phyloP scores from a whole-genome alignment of 1,140 invertebrate species.

The Camponotus pennsylvanicus region DNA sequence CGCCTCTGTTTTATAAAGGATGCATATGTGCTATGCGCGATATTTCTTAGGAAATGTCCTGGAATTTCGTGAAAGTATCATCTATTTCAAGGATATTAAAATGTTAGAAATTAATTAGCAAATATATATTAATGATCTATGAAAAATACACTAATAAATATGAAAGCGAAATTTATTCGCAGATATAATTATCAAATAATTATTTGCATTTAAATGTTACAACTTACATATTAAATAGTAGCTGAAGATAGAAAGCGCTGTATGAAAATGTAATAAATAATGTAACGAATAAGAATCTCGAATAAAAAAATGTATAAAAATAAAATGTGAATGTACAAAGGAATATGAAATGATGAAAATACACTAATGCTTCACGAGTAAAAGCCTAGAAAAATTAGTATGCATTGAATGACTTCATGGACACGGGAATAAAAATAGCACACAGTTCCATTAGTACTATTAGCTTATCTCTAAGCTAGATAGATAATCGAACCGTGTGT shows the following conservation, averaged over 20 bases:
- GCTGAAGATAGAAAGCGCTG: not conserved
- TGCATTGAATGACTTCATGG: conserved; percentile 18
- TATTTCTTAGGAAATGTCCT: not conserved
- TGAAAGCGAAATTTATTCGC: not conserved
- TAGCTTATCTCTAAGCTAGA: conserved; percentile 64
- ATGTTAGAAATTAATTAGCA: not conserved
- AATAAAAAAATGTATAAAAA: conserved; percentile 2
- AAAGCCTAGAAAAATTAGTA: conserved; percentile 6
- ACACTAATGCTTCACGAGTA: not conserved
- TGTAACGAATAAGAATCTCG: not conserved
- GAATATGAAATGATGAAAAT: not conserved
- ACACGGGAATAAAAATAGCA: not conserved
- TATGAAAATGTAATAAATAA: not conserved
- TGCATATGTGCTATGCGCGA: not conserved
- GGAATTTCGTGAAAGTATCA: not conserved
- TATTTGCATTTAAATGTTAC: not conserved
- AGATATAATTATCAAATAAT: not conserved
- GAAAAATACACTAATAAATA: not conserved
- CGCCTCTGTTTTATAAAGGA: not conserved
- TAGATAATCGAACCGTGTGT: conserved; percentile 42
- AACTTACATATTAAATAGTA: not conserved
- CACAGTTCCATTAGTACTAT: conserved; percentile 33
- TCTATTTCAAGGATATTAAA: not conserved
- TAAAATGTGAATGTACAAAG: not conserved
- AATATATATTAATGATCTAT: not conserved